phyloP scores from a whole-genome alignment of 1,140 invertebrate genomes.

The Forficula auricularia region DNA sequence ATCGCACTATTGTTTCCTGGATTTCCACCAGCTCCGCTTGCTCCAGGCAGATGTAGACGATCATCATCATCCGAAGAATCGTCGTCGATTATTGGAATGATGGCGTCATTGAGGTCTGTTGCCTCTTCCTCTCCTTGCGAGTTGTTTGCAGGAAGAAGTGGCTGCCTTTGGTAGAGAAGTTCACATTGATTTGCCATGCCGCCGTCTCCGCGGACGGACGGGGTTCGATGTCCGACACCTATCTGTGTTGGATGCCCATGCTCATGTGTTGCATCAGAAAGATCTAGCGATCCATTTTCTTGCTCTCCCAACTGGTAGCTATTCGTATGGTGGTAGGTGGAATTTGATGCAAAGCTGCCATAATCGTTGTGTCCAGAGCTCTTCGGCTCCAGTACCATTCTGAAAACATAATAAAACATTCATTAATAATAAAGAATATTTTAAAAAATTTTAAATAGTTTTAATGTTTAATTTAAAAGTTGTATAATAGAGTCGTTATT shows the following conservation, averaged over 20 bases:
- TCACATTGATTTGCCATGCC: not conserved
- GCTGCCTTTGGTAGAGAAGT: slow-evolving; percentile 4
- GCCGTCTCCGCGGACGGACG: slow-evolving; percentile 19
- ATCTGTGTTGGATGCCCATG: slow-evolving; percentile 10
- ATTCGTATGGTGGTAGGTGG: slow-evolving; percentile 13
- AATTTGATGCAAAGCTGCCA: slow-evolving; percentile 28
- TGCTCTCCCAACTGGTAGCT: slow-evolving; percentile 17
- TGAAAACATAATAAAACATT: slow-evolving; percentile 15
- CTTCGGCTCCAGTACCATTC: slow-evolving; percentile 38
- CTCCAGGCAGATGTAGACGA: not conserved
- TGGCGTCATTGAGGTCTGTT: slow-evolving; percentile 21
- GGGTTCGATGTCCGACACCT: slow-evolving; percentile 27
- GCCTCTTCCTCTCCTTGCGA: not conserved
- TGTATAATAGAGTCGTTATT: no score
- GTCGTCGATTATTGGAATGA: slow-evolving; percentile 25
- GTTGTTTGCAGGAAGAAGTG: slow-evolving; percentile 5
- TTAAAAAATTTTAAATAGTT: no score
- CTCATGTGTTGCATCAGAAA: slow-evolving; percentile 16
- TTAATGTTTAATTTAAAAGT: no score
- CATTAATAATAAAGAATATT: not conserved
- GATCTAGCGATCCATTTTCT: slow-evolving; percentile 22
- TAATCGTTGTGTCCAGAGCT: slow-evolving; percentile 33
- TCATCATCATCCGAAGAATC: slow-evolving; percentile 29
- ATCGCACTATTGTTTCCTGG: slow-evolving; percentile 28
- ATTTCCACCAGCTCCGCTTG: slow-evolving; percentile 23